Conservation (phyloP, 2,888 invertebrate species). For the Drosophila borealis region DNA sequence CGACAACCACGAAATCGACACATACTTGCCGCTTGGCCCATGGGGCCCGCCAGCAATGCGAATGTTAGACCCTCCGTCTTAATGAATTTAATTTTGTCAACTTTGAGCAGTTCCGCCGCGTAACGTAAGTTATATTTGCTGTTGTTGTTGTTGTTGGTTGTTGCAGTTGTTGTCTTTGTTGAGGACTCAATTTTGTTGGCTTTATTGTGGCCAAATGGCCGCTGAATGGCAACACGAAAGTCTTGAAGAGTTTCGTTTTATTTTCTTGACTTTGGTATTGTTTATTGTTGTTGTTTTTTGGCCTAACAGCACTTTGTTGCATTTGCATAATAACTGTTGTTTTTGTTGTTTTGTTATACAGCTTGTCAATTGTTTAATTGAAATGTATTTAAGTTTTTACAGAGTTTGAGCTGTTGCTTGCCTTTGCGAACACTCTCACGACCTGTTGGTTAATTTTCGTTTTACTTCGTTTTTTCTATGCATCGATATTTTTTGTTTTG, state of each 20-base stretch:
- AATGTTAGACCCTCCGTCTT: constrained; percentile 85
- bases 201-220: constrained; percentile 64
- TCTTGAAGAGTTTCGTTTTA: constrained; percentile 27
- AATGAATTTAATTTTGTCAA: constrained; percentile 84
- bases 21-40: constrained; percentile 93
- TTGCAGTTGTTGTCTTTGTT: constrained; percentile 30
- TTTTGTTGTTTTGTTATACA: constrained; percentile 13
- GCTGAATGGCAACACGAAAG: constrained; percentile 31
- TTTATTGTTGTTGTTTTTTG: constrained; percentile 20
- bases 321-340: constrained; percentile 59
- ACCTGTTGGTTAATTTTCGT: constrained; percentile 19
- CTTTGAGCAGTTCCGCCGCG: constrained; percentile 72
- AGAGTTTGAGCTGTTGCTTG: constrained; percentile 30
- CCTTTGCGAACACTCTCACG: constrained; percentile 34
- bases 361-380: constrained; percentile 20
- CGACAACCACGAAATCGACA: constrained; percentile 92
- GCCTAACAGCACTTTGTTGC: constrained; percentile 53
- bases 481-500: background rate
- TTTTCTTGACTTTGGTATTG: constrained; percentile 49
- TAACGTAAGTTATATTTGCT: constrained; percentile 62
- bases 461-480: constrained; percentile 3
- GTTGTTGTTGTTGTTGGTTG: constrained; percentile 28
- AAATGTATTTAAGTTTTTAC: constrained; percentile 14
- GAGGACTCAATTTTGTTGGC: constrained; percentile 69
- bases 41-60: constrained; percentile 86